Base-by-base conservation (phyloP, 2,888 invertebrate species). In the Catocala nupta region DNA sequence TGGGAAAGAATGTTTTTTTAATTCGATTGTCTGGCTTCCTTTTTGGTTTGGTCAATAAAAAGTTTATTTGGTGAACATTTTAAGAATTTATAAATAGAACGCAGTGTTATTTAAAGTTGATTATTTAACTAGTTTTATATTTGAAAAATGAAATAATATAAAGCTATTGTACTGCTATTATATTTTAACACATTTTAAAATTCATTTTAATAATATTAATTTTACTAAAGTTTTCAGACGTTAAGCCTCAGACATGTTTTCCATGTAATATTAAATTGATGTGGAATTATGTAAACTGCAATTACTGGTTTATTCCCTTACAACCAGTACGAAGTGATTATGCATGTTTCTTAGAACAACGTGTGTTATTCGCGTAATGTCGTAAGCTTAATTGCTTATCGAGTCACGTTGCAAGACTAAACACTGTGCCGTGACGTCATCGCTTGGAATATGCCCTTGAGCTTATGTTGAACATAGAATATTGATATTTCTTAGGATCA, bases 1-100 rank as follows among this genome's bases (percentile, higher is more conserved):
- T 73, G 67, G 62, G 71, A 70, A 73, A 65, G 59, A 69, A 60
- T 68, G 64, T 54, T 72, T 67, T 69, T 74, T 73, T 65, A 69
- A 78, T 67, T 77, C 62, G 63, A 75, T 73, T 79, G 71, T 71
- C 64, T 62, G 59, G 60, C 55, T 75, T 73, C 75, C 73, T 78
- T 80, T 77, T 78, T 74, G 25, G 63, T 70, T 70, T 48, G 53
- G 61, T 58, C 36, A 67, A 70, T 78, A 64, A 66, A 71, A 75
- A 67, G 54, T 55, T 65, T 70, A 59, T 74, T 59, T 55, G 49
- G 45, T 49, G 36, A 70, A 55, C 55, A 65, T 48, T 59, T 55
- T 34, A 39, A 52, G 59, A 65, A 36, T 65, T 53, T 73, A 59
- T 48, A 48, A 48, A 25, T 45, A 1, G 25, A 48, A 11, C 13